A percentile compares a stretch with the other conserved stretches of the same genome.
Evolutionary conservation across 2,113 vertebrate species (phyloP).

Genomic region (Marcusenius ussheri): DNA sequence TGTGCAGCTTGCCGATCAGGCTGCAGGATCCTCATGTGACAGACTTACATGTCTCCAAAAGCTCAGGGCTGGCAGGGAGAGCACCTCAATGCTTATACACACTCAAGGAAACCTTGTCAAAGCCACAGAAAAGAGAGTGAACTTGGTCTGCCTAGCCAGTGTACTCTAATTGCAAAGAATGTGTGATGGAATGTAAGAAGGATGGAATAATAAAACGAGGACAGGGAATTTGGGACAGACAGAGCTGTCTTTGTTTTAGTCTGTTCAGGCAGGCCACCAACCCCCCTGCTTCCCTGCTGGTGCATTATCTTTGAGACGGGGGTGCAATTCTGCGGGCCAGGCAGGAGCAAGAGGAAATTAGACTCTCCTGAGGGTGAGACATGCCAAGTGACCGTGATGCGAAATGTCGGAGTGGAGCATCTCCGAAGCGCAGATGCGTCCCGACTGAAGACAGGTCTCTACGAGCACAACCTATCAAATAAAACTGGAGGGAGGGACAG

Average conservation of each 20-base stretch:
- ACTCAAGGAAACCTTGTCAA: not conserved
- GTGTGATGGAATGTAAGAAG: not conserved
- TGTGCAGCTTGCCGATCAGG: not conserved
- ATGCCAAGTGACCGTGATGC: too few species aligned
- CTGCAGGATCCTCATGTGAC: not conserved
- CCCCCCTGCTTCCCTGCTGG: not conserved
- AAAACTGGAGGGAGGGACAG: not conserved
- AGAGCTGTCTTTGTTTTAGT: slow-evolving; percentile 2
- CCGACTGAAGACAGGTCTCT: not conserved
- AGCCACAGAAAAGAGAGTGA: not conserved
- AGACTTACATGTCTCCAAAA: not conserved
- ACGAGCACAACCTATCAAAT: not conserved
- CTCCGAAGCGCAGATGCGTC: not conserved
- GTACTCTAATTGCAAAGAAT: not conserved
- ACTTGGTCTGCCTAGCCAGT: not conserved
- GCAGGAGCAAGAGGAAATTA: not conserved
- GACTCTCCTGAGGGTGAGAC: not conserved
- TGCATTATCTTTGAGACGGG: not conserved
- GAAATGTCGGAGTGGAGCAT: not conserved
- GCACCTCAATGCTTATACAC: not conserved
- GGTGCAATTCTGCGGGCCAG: not conserved
- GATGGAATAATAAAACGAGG: not conserved
- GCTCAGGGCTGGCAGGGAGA: not conserved
- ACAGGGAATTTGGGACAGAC: not conserved
- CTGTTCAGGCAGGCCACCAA: not conserved